phyloP scores from a whole-genome alignment of 1,140 invertebrate species.

The Papilio dardanus region DNA sequence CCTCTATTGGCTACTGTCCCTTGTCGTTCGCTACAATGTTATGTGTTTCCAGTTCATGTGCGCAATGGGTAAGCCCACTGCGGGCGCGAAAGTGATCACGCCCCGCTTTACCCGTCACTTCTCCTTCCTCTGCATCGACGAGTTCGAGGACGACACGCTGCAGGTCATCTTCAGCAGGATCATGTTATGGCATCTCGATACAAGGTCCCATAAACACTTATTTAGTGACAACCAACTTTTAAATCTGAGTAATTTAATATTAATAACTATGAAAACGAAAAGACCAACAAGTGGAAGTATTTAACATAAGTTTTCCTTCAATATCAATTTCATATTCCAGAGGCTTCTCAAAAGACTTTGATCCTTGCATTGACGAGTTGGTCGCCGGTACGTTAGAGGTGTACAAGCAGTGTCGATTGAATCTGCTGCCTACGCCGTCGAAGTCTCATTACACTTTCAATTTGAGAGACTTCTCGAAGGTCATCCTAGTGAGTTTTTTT shows the following conservation, averaged over 20 bases:
- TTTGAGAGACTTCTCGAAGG: constrained; percentile 95
- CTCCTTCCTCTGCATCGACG: constrained; percentile 94
- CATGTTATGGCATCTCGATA: constrained; percentile 96
- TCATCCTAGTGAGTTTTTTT: constrained; percentile 88
- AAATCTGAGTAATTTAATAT: too few relatives aligned
- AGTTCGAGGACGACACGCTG: constrained; percentile 94
- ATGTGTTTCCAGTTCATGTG: constrained; percentile 85
- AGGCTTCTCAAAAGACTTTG: constrained; percentile 97
- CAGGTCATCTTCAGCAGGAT: constrained; percentile 95
- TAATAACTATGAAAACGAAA: too few relatives aligned
- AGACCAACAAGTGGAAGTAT: too few relatives aligned
- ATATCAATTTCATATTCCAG: constrained; percentile 71
- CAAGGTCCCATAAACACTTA: constrained; percentile 82
- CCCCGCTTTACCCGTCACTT: constrained; percentile 95
- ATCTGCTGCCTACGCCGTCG: constrained; percentile 93
- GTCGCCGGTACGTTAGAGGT: constrained; percentile 93
- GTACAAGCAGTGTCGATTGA: constrained; percentile 92
- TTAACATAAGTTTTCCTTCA: not conserved
- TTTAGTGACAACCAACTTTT: too few relatives aligned
- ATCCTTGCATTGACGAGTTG: constrained; percentile 95
- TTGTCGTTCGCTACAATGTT: constrained; percentile 1
- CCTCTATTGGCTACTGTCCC: not conserved
- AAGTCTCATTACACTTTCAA: constrained; percentile 98
- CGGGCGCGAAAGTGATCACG: constrained; percentile 92
- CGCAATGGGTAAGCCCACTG: constrained; percentile 93